Percentiles rank a stretch among this genome's conserved stretches.
These are phyloP conservation scores for Orchesellides sinensis DNA, from an alignment of 2,888 invertebrate genomes.

Conservation along the genomic window DNA sequence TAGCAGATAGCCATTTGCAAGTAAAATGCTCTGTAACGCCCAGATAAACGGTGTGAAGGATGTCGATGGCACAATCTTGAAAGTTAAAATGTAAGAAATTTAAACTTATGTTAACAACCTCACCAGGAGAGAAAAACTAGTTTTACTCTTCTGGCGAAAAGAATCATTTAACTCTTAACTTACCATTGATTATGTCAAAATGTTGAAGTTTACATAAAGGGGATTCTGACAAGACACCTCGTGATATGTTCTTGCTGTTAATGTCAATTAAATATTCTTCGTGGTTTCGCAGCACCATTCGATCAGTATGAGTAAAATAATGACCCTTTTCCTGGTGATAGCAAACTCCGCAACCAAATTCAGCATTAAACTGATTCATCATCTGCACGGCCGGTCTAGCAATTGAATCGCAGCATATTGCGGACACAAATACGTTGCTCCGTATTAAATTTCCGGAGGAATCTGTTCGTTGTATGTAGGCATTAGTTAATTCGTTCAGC, in stretches of 20 bases:
- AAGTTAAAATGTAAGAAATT: background rate
- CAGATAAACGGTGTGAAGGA: slow-evolving; percentile 3
- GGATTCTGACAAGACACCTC: background rate
- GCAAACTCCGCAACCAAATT: slow-evolving; percentile 15
- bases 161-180: background rate
- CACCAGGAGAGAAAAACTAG: no score
- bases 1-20: background rate
- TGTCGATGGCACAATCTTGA: slow-evolving; percentile 14
- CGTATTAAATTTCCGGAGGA: background rate
- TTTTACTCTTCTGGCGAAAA: no score
- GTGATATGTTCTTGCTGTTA: background rate
- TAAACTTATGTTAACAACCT: background rate
- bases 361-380: slow-evolving; percentile 25
- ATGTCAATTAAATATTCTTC: no score
- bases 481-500: background rate
- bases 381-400: slow-evolving; percentile 17
- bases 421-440: background rate
- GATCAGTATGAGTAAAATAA: background rate
- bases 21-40: slow-evolving; percentile 13
- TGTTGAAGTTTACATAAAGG: background rate
- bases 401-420: slow-evolving; percentile 14
- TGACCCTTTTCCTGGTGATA: slow-evolving; percentile 9
- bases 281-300: no score
- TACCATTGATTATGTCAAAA: slow-evolving; percentile 9
- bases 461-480: background rate